Evolutionary conservation across 2,797 vertebrate species (phyloP).

Genomic region (Etheostoma perlongum): DNA sequence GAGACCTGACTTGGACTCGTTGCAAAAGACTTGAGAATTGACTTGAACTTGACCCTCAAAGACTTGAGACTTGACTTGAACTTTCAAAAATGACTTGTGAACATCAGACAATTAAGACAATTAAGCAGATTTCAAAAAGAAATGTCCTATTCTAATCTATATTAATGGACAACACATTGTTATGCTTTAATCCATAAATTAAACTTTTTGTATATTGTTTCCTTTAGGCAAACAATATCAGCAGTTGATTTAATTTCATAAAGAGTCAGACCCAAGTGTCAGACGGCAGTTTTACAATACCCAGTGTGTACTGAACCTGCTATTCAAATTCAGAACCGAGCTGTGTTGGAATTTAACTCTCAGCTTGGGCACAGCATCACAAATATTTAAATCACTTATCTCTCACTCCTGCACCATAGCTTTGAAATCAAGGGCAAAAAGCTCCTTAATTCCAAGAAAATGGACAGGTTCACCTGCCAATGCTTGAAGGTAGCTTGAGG

Average conservation of each 20-base stretch:
- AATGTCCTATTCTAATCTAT: not conserved
- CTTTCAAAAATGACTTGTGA: too few species aligned
- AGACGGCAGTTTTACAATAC: not conserved
- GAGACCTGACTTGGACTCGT: too few species aligned
- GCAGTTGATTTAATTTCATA: not conserved
- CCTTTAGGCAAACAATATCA: not conserved
- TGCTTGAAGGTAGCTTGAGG: constrained; percentile 48
- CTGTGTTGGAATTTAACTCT: constrained; percentile 32
- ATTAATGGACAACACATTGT: not conserved
- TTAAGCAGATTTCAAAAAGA: not conserved
- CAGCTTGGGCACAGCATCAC: constrained; percentile 46
- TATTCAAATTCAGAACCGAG: constrained; percentile 41
- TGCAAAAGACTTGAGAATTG: too few species aligned
- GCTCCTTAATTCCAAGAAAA: constrained; percentile 54
- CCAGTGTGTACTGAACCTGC: not conserved
- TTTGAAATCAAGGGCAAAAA: constrained; percentile 50
- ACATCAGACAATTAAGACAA: too few species aligned
- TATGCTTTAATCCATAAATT: not conserved
- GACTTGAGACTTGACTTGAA: too few species aligned
- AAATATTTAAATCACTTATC: constrained; percentile 57
- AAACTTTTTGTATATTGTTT: not conserved
- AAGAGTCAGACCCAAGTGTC: not conserved
- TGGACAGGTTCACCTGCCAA: constrained; percentile 49
- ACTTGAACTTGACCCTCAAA: too few species aligned
- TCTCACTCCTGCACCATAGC: constrained; percentile 38